These are phyloP conservation scores for Plecturocebus donacophilus DNA, from an alignment of 2,113 vertebrate species.

Conservation along the genomic window DNA sequence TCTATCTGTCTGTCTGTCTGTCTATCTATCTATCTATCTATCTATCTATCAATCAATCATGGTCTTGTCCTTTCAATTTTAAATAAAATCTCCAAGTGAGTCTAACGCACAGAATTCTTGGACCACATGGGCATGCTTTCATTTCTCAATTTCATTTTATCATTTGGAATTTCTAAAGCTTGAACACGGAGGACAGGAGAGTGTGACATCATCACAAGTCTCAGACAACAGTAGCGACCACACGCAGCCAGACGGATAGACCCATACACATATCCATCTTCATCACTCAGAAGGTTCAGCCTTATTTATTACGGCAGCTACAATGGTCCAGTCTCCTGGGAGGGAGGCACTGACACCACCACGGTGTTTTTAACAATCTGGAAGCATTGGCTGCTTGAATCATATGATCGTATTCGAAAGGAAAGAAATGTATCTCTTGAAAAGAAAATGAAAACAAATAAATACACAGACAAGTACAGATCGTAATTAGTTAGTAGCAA, in stretches of 20 bases:
- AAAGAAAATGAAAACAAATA: conserved; percentile 65
- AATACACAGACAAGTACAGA: conserved; percentile 57
- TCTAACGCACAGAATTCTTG: not conserved
- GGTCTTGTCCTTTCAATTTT: not conserved
- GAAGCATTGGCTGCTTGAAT: conserved; percentile 53
- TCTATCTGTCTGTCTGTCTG: too few relatives aligned
- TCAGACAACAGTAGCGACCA: not conserved
- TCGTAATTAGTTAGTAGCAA: conserved; percentile 73
- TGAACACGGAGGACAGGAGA: too few relatives aligned
- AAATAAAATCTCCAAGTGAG: not conserved
- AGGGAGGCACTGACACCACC: conserved; percentile 19
- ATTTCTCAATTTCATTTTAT: not conserved
- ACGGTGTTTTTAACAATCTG: conserved; percentile 47
- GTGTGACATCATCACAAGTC: not conserved
- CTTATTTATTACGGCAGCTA: conserved; percentile 68
- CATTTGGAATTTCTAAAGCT: not conserved
- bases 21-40: too few relatives aligned
- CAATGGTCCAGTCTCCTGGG: conserved; percentile 54
- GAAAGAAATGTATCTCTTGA: conserved; percentile 60
- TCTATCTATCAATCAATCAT: not conserved
- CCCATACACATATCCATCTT: conserved; percentile 29
- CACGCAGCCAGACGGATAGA: conserved; percentile 53
- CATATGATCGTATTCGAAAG: conserved; percentile 53
- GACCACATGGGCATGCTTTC: not conserved
- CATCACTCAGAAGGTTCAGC: conserved; percentile 32